Conservation (phyloP, 2,888 invertebrate species). For the Timema podura region DNA sequence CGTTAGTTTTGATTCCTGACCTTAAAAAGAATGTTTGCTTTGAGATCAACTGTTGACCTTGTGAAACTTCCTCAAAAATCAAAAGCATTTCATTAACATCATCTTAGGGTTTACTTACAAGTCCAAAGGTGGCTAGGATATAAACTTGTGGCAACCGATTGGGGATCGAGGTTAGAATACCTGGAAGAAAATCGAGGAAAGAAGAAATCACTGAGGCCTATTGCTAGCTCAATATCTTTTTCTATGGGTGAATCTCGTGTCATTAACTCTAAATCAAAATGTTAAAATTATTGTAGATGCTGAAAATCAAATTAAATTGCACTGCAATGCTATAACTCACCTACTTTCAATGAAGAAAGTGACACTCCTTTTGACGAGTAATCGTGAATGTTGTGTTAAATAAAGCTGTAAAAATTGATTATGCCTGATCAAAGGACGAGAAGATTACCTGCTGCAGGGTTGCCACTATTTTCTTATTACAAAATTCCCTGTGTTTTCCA, state of each 20-base stretch:
- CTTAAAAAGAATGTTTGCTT: background rate
- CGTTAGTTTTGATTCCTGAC: background rate
- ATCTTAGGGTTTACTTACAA: background rate
- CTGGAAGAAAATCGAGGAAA: background rate
- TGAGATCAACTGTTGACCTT: background rate
- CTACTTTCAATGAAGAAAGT: too few relatives aligned
- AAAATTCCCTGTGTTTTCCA: too few relatives aligned
- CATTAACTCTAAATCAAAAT: background rate
- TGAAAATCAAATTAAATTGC: background rate
- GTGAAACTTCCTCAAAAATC: background rate
- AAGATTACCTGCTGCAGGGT: background rate
- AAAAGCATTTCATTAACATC: background rate
- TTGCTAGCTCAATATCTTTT: background rate
- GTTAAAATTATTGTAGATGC: background rate
- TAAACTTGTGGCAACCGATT: background rate
- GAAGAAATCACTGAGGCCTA: background rate
- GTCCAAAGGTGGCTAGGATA: background rate
- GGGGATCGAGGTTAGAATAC: background rate
- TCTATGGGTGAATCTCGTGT: background rate
- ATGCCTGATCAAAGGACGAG: too few relatives aligned
- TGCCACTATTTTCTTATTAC: too few relatives aligned
- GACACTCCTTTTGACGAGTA: background rate
- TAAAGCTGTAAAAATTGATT: too few relatives aligned
- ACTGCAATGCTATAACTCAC: background rate
- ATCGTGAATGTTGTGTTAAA: too few relatives aligned